These are phyloP conservation scores for Coracias cyanogaster DNA, from an alignment of 2,797 vertebrate genomes.

Conservation along the genomic window DNA sequence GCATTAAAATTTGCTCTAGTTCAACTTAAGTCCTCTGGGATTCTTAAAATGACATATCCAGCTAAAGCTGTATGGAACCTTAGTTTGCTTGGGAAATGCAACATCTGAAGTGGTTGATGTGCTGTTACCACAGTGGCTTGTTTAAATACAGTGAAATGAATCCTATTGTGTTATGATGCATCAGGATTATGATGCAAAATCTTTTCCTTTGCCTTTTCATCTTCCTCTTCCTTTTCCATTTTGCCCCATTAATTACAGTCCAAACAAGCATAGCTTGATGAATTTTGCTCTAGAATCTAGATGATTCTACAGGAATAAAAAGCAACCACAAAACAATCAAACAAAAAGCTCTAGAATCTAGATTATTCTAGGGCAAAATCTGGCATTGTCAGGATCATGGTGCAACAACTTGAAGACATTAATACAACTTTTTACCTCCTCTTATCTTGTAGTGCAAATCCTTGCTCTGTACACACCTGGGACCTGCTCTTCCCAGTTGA, in stretches of 20 bases:
- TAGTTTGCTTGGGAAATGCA: background rate
- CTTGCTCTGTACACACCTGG: background rate
- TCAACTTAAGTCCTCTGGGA: background rate
- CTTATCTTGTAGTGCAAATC: background rate
- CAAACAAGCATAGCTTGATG: background rate
- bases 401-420: background rate
- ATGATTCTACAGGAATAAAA: too few relatives aligned
- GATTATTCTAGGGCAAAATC: background rate
- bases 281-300: too few relatives aligned
- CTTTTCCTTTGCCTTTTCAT: background rate
- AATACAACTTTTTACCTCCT: background rate
- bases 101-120: background rate
- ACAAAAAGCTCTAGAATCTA: too few relatives aligned
- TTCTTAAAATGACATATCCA: background rate
- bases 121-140: background rate
- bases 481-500: background rate
- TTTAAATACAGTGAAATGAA: background rate
- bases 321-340: too few relatives aligned
- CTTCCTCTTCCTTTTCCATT: background rate
- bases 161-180: background rate
- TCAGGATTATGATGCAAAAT: background rate
- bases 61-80: background rate
- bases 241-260: background rate
- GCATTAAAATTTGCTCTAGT: background rate
- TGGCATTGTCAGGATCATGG: background rate